These are phyloP conservation scores for Drosophila kuntzei DNA, from an alignment of 2,888 invertebrate species.

Conservation along the genomic window DNA sequence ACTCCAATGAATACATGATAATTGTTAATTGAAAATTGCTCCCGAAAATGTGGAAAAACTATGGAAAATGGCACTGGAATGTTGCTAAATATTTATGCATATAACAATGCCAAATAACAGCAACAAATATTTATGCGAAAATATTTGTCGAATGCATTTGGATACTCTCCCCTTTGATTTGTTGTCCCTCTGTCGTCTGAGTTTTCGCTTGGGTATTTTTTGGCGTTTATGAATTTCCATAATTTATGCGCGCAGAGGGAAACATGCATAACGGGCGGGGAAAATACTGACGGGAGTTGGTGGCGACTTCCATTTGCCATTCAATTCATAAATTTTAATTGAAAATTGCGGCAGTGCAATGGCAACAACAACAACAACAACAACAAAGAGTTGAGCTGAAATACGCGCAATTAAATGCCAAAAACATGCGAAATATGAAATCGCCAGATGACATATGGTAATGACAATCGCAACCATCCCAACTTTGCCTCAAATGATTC, in stretches of 20 bases:
- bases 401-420: slow-evolving; percentile 68
- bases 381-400: slow-evolving; percentile 20
- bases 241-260: slow-evolving; percentile 59
- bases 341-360: slow-evolving; percentile 63
- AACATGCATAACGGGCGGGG: slow-evolving; percentile 15
- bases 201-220: slow-evolving; percentile 19
- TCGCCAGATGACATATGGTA: slow-evolving; percentile 51
- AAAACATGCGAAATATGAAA: slow-evolving; percentile 50
- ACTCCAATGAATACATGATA: slow-evolving; percentile 55
- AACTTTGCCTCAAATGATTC: slow-evolving; percentile 33
- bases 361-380: slow-evolving; percentile 3
- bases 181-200: background rate
- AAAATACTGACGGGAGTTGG: slow-evolving; percentile 22
- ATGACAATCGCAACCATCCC: slow-evolving; percentile 13
- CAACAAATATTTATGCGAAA: slow-evolving; percentile 63
- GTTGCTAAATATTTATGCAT: slow-evolving; percentile 74
- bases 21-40: slow-evolving; percentile 78
- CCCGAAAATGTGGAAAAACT: slow-evolving; percentile 34
- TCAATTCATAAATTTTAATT: slow-evolving; percentile 78
- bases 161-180: background rate
- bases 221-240: slow-evolving; percentile 60
- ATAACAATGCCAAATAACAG: slow-evolving; percentile 67
- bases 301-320: slow-evolving; percentile 39
- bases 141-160: slow-evolving; percentile 41
- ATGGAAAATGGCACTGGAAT: slow-evolving; percentile 32